Conservation (phyloP, 64 coral and sea anemone species). For the Trachythela sp. region DNA sequence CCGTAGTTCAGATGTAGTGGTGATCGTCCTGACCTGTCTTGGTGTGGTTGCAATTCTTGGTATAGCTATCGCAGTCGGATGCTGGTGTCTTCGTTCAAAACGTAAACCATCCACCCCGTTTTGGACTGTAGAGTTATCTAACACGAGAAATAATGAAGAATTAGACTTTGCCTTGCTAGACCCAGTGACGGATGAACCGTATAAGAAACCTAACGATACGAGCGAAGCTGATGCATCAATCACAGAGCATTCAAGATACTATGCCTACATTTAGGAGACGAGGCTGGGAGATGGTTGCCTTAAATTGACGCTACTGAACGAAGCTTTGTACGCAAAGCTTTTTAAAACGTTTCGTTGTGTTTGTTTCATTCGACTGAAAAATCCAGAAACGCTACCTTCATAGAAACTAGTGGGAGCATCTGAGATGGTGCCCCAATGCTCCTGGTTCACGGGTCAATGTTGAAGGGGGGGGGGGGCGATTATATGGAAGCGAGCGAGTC, state of each 20-base stretch:
- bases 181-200: not conserved
- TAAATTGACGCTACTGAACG: too few relatives aligned
- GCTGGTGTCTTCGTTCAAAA: not conserved
- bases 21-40: not conserved
- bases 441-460: too few relatives aligned
- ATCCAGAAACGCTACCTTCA: too few relatives aligned
- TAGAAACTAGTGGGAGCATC: too few relatives aligned
- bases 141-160: not conserved
- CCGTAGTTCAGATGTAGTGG: not conserved
- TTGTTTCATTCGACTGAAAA: too few relatives aligned
- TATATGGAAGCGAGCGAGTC: too few relatives aligned
- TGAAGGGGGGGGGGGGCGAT: too few relatives aligned
- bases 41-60: not conserved
- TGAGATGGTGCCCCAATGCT: too few relatives aligned
- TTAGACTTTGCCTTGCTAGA: not conserved
- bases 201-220: not conserved
- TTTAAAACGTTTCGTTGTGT: not conserved
- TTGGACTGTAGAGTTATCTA: constrained; percentile 15
- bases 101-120: not conserved
- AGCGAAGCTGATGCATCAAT: not conserved
- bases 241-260: not conserved
- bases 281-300: too few relatives aligned
- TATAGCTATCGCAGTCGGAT: not conserved
- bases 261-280: not conserved
- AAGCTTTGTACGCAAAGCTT: too few relatives aligned